A percentile compares a stretch with the other conserved stretches of the same genome.
These are phyloP conservation scores for Dissostichus mawsoni DNA, from an alignment of 2,113 vertebrate genomes.

Conservation along the genomic window DNA sequence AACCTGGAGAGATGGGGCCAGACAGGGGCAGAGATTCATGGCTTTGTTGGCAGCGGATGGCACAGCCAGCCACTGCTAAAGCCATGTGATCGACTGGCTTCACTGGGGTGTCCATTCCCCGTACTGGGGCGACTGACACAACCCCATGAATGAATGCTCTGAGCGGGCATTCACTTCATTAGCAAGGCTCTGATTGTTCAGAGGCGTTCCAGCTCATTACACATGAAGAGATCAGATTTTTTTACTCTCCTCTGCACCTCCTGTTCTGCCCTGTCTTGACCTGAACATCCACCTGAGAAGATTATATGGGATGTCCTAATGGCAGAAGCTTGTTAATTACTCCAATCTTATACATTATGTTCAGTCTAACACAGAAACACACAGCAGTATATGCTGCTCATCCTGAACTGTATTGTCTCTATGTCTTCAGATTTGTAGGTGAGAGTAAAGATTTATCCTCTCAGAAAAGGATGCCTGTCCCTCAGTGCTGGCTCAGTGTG, in stretches of 20 bases:
- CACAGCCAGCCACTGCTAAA: slow-evolving; percentile 70
- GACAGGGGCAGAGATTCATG: slow-evolving; percentile 43
- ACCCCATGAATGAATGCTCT: slow-evolving; percentile 46
- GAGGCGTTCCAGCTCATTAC: slow-evolving; percentile 10
- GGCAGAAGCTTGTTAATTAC: slow-evolving; percentile 36
- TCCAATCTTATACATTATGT: slow-evolving; percentile 27
- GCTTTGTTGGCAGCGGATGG: slow-evolving; percentile 74
- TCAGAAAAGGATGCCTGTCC: background rate
- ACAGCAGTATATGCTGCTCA: background rate
- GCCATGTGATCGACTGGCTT: slow-evolving; percentile 68
- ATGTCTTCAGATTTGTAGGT: slow-evolving; percentile 21
- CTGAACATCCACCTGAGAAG: slow-evolving; percentile 67
- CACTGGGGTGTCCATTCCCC: slow-evolving; percentile 49
- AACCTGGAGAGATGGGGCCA: background rate
- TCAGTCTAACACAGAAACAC: background rate
- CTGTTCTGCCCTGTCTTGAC: slow-evolving; percentile 11
- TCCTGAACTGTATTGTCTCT: background rate
- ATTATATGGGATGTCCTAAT: slow-evolving; percentile 61
- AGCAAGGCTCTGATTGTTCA: slow-evolving; percentile 40
- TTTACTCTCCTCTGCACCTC: background rate
- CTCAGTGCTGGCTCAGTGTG: slow-evolving; percentile 20
- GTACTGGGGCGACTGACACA: slow-evolving; percentile 31
- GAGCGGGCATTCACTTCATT: slow-evolving; percentile 45
- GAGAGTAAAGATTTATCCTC: background rate
- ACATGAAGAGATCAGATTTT: slow-evolving; percentile 3